Evolutionary conservation across 1,140 invertebrate species (phyloP), one percentile per base, ranked within the genome.

Genomic region (Zophobas atratus): DNA sequence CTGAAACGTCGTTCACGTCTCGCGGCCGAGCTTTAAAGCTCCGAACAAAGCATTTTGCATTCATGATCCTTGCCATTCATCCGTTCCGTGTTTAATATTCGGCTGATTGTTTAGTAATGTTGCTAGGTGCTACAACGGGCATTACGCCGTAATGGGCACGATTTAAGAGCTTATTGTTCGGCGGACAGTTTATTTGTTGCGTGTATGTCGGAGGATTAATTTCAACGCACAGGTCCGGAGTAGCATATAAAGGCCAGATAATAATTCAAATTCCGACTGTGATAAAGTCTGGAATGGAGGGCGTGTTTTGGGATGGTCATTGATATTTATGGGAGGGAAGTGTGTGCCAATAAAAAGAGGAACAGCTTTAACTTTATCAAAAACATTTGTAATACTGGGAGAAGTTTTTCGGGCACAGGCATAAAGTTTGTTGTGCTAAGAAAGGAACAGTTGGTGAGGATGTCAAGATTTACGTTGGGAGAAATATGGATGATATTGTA

Each of bases 121-220:
- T 60, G 36, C 74, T 49, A 76, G 74, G 74, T 76, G 74, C 74
- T 55, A 72, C n/a, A 67, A 56, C 53, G 41, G 74, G 51, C 74
- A 67, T 57, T 55, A 67, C 51, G 6, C 8, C 46, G 55, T 76
- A 76, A 76, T 76, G 57, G 57, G 41, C 36, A 57, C 72, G 72
- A 75, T 75, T 75, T 75, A 75, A 57, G 72, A 48, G 55, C 72
- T 75, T 57, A 75, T 75, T 75, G 72, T 75, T 75, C 55, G 39
- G 51, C 72, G 32, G 72, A 56, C 72, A 75, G 55, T 57, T 57
- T 57, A 57, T 57, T 75, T 67, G 60, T 67, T 67, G 39, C 60
- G 39, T 67, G 39, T 60, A 39, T 67, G 60, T 67, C 20, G 60
- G 38, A 3, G 39, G 36, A 67, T 67, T 67, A 67, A 67, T 67